phyloP scores from a whole-genome alignment of 2,113 vertebrate species.

The Camelus bactrianus region DNA sequence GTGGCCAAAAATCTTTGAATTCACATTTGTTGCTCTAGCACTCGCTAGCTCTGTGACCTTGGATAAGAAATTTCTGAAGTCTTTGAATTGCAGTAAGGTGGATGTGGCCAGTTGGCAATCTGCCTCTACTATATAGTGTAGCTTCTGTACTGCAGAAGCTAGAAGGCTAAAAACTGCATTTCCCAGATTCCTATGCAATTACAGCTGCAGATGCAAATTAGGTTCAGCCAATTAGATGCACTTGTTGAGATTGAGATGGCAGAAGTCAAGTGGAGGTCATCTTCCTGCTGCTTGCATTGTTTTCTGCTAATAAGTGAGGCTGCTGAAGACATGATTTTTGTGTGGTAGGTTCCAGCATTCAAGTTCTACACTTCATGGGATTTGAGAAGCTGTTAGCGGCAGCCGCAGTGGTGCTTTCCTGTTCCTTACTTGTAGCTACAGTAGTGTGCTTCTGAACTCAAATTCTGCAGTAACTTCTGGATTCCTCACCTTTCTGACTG shows the following conservation, averaged over 20 bases:
- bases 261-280: slow-evolving; percentile 46
- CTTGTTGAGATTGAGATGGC: not conserved
- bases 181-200: not conserved
- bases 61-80: slow-evolving; percentile 28
- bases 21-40: slow-evolving; percentile 8
- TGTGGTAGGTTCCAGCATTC: not conserved
- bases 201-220: slow-evolving; percentile 32
- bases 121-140: not conserved
- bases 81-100: not conserved
- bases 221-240: not conserved
- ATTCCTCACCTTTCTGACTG: not conserved
- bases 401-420: not conserved
- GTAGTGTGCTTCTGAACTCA: not conserved
- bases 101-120: not conserved
- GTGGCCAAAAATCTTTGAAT: slow-evolving; percentile 60
- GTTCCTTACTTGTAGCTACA: not conserved
- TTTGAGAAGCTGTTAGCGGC: not conserved
- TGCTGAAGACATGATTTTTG: not conserved
- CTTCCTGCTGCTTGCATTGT: slow-evolving; percentile 2
- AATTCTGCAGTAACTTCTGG: not conserved
- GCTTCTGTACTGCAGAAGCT: not conserved
- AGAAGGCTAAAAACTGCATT: not conserved
- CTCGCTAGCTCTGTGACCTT: slow-evolving; percentile 29
- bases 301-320: not conserved
- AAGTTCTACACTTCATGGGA: not conserved